Conservation (phyloP, 2,888 invertebrate species). For the Tetragonisca angustula region DNA sequence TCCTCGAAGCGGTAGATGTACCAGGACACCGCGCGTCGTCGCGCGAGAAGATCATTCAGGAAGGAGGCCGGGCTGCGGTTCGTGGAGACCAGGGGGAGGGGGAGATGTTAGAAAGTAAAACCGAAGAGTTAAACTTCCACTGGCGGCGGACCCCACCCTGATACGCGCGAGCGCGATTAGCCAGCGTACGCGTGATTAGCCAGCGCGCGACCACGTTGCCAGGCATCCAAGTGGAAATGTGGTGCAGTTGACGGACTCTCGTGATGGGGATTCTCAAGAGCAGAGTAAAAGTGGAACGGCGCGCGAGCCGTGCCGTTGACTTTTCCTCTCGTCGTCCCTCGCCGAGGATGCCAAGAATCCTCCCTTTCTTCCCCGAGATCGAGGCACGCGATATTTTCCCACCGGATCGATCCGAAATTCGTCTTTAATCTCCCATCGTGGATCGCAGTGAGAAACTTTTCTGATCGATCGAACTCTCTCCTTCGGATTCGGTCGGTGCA, state of each 20-base stretch:
- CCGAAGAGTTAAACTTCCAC: constrained; percentile 77
- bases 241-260: constrained; percentile 36
- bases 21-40: constrained; percentile 63
- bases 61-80: constrained; percentile 45
- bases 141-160: constrained; percentile 78
- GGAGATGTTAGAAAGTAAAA: constrained; percentile 82
- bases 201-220: constrained; percentile 32
- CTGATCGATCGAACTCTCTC: constrained; percentile 16
- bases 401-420: background rate
- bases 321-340: background rate
- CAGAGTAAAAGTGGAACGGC: constrained; percentile 71
- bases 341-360: background rate
- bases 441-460: background rate
- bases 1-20: constrained; percentile 70
- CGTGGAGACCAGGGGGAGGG: constrained; percentile 47
- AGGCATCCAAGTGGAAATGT: constrained; percentile 59
- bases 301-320: constrained; percentile 45
- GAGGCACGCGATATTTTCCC: background rate
- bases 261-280: constrained; percentile 58
- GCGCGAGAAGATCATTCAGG: constrained; percentile 66
- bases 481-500: constrained; percentile 7
- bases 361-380: background rate
- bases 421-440: background rate
- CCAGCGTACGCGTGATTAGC: constrained; percentile 64
- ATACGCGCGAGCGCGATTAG: constrained; percentile 31